Conservation (phyloP, 2,888 invertebrate genomes). For the Piscicola geometra region DNA sequence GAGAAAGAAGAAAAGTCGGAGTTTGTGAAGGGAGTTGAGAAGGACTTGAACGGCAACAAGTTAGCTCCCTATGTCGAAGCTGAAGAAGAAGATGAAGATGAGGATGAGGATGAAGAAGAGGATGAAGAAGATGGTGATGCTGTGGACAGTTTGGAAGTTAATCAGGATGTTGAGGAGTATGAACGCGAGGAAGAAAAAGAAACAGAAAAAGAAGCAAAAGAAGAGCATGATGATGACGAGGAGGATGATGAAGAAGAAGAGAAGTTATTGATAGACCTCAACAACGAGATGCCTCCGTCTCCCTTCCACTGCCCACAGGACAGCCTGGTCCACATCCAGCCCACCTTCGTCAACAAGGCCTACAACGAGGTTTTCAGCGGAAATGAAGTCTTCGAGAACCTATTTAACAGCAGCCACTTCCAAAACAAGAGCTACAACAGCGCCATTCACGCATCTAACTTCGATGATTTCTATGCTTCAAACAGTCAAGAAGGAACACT, state of each 20-base stretch:
- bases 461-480: neutral
- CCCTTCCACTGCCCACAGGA: neutral
- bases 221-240: too few species aligned
- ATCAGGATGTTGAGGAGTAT: neutral
- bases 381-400: neutral
- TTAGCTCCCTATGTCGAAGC: neutral
- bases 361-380: neutral
- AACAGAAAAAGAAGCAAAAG: neutral
- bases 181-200: neutral
- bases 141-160: neutral
- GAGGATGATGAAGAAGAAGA: neutral
- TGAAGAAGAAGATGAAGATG: neutral
- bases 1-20: neutral
- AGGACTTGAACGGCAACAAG: neutral
- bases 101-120: neutral
- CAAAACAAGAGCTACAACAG: neutral
- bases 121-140: neutral
- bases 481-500: too few species aligned
- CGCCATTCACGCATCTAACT: neutral
- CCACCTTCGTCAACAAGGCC: conserved; percentile 15
- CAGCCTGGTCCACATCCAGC: conserved; percentile 2
- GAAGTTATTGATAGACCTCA: neutral
- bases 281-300: neutral
- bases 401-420: neutral
- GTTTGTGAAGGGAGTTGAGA: neutral